phyloP scores from a whole-genome alignment of 2,888 invertebrate species.

The Ypsolopha scabrella region DNA sequence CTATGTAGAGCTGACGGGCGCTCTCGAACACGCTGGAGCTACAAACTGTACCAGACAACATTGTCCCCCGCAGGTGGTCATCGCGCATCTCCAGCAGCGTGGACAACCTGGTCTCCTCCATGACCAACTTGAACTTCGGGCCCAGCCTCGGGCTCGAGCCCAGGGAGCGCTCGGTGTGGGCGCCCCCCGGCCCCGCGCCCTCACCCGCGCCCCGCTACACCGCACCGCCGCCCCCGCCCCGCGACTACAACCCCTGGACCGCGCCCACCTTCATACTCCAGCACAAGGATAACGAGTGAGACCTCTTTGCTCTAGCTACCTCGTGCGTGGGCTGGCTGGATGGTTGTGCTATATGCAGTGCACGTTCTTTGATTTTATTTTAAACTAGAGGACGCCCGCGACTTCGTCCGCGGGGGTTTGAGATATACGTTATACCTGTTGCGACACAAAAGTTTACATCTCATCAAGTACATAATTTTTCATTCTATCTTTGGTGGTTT shows the following conservation, averaged over 20 bases:
- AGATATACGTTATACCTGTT: too few species aligned
- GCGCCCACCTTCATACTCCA: conserved; percentile 44
- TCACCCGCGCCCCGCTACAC: background rate
- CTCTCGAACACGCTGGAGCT: background rate
- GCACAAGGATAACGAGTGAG: conserved; percentile 33
- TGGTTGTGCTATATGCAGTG: too few species aligned
- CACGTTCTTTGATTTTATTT: too few species aligned
- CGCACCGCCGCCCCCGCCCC: conserved; percentile 13
- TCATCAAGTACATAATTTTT: too few species aligned
- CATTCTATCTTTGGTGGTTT: background rate
- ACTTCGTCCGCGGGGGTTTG: too few species aligned
- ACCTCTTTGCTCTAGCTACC: background rate
- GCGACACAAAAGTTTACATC: too few species aligned
- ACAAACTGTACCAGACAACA: background rate
- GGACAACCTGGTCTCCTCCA: conserved; percentile 33
- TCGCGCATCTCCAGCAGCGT: conserved; percentile 25
- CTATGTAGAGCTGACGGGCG: background rate
- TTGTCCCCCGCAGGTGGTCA: conserved; percentile 27
- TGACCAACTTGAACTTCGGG: conserved; percentile 27
- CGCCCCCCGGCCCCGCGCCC: conserved; percentile 17
- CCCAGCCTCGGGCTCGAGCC: conserved; percentile 18
- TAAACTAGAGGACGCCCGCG: too few species aligned
- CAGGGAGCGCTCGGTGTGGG: conserved; percentile 28
- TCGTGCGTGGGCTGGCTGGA: background rate
- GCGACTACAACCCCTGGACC: conserved; percentile 57